Base-by-base conservation (phyloP, 2,888 invertebrate genomes). In the Drosophila pullipes region DNA sequence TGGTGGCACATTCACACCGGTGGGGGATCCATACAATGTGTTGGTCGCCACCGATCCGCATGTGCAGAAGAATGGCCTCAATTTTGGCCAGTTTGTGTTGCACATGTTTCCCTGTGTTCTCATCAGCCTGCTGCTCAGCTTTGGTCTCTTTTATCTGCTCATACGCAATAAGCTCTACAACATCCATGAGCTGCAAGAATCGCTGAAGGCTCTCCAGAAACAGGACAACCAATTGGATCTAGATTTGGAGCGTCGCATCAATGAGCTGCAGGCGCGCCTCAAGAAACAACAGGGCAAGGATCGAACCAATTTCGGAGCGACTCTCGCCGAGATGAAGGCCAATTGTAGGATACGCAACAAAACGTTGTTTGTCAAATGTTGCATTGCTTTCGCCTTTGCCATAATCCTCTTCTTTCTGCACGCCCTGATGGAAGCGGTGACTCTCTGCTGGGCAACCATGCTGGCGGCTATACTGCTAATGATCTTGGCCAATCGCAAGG, bases 1-100 rank as follows among this genome's bases (percentile, higher is more conserved):
- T 54, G 98, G 98, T 0, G 98, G 98, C 0, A 96, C 97, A 0
- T 95, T 97, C 16, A 98, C 98, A 0, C 97, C 98, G 0, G 96
- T 98, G 1, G 98, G 98, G 0, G 98, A 98, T 92, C 98, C 98
- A 0, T 98, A 98, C 82, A 93, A 93, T 74, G 87, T 93, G 39
- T 91, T 93, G 2, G 90, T 93, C 31, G 90, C 91, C 47, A 91
- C 91, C 13, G 89, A 93, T 60, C 52, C 64, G 0, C 81, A 79
- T 44, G 83, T 92, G 2, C 28, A 69, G 0, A 63, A 63, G 4
- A 73, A 76, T 53, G 96, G 96, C 7, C 95, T 98, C 11, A 95
- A 96, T 85, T 98, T 98, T 92, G 94, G 95, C 0, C 95, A 94
- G 0, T 98, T 98, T 92, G 96, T 96, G 0, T 78, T 96, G 0